phyloP scores from a whole-genome alignment of 1,140 invertebrate species.

The Heliconius nattereri region DNA sequence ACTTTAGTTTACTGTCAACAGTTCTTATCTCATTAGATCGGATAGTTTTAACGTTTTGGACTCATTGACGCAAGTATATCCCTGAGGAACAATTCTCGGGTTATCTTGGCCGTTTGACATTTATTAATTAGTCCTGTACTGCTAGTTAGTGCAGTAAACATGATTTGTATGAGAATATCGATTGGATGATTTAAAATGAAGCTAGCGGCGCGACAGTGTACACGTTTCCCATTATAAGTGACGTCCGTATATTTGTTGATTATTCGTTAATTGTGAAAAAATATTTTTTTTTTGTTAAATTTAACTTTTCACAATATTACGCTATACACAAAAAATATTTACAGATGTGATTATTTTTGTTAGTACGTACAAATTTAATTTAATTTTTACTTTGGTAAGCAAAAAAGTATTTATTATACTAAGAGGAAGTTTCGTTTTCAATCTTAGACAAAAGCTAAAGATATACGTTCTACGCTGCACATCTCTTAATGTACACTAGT shows the following conservation, averaged over 20 bases:
- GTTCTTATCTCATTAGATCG: slow-evolving; percentile 47
- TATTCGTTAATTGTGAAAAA: neutral
- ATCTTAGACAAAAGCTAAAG: neutral
- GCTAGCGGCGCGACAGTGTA: slow-evolving; percentile 29
- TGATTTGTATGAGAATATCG: slow-evolving; percentile 26
- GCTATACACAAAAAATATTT: neutral
- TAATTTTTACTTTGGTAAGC: neutral
- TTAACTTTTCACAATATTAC: neutral
- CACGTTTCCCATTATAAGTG: slow-evolving; percentile 1
- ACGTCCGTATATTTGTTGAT: neutral
- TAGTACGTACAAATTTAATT: neutral
- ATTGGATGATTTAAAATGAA: slow-evolving; percentile 39
- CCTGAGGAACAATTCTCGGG: slow-evolving; percentile 48
- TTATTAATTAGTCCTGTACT: slow-evolving; percentile 58
- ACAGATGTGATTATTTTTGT: neutral
- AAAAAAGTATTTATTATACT: neutral
- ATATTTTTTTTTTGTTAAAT: neutral
- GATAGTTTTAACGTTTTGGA: slow-evolving; percentile 36
- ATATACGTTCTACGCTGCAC: slow-evolving; percentile 22
- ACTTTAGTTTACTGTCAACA: slow-evolving; percentile 50
- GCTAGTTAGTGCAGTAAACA: slow-evolving; percentile 25
- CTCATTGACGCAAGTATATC: slow-evolving; percentile 63
- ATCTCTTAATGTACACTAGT: slow-evolving; percentile 45
- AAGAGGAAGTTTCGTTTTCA: neutral
- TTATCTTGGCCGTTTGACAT: slow-evolving; percentile 58